These are phyloP conservation scores for Saguinus midas DNA, from an alignment of 2,113 vertebrate species.

Conservation along the genomic window DNA sequence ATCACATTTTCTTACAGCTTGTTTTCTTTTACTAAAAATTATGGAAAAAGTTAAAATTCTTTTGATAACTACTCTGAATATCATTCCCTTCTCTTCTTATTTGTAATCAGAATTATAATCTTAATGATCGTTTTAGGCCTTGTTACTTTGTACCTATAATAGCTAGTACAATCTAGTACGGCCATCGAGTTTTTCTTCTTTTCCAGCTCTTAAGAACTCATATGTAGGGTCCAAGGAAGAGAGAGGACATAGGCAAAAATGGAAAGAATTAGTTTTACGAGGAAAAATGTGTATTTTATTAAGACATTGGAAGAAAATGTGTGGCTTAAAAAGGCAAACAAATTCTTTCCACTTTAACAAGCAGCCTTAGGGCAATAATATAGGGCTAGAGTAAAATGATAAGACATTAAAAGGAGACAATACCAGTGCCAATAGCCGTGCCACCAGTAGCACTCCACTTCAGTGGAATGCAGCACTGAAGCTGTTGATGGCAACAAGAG, in stretches of 20 bases:
- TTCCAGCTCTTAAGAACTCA: neutral
- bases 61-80: neutral
- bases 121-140: neutral
- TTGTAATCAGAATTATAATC: neutral
- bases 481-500: neutral
- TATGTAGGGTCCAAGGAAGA: neutral
- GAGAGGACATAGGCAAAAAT: neutral
- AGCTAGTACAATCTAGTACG: neutral
- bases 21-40: slow-evolving; percentile 13
- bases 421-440: neutral
- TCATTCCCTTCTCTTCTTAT: slow-evolving; percentile 5
- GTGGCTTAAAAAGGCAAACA: neutral
- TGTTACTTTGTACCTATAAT: neutral
- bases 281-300: neutral
- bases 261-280: neutral
- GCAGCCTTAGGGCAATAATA: neutral
- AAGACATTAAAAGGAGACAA: neutral
- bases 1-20: neutral
- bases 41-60: slow-evolving; percentile 2
- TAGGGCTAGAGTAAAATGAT: neutral
- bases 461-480: neutral
- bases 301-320: neutral
- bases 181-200: neutral
- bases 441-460: neutral
- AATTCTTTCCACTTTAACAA: slow-evolving; percentile 15